Conservation (phyloP, 1,140 invertebrate species). For the Monochamus saltuarius region DNA sequence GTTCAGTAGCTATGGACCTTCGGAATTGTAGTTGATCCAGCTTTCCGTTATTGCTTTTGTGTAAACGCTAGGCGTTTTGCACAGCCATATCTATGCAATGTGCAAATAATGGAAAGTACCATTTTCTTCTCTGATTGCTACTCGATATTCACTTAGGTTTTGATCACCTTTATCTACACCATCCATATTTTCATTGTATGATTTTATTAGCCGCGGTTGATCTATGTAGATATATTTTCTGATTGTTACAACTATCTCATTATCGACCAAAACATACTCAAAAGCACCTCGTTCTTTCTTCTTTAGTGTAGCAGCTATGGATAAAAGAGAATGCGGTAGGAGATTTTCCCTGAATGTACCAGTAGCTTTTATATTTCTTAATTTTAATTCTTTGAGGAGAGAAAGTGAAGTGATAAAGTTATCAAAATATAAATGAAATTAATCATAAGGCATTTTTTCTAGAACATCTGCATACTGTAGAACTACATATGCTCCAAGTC, state of each 20-base stretch:
- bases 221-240: no score
- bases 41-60: slow-evolving; percentile 21
- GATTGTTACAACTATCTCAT: neutral
- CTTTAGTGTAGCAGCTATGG: no score
- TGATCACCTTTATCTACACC: no score
- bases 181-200: no score
- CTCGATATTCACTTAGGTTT: no score
- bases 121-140: no score
- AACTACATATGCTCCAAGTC: slow-evolving; percentile 12
- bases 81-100: slow-evolving; percentile 31
- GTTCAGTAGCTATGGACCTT: slow-evolving; percentile 18
- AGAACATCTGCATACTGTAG: slow-evolving; percentile 10
- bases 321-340: slow-evolving; percentile 12
- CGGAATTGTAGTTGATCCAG: no score
- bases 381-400: slow-evolving; percentile 24
- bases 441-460: neutral
- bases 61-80: slow-evolving; percentile 27
- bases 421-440: slow-evolving; percentile 30
- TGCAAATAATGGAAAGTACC: slow-evolving; percentile 33
- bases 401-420: slow-evolving; percentile 28
- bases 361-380: slow-evolving; percentile 24
- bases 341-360: slow-evolving; percentile 29
- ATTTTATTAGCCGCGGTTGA: no score
- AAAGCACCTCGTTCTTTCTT: no score
- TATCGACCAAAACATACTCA: no score